Evolutionary conservation across 2,797 vertebrate genomes (phyloP), one percentile per base, ranked within the genome.

Genomic region (Tympanoctomys barrerae): DNA sequence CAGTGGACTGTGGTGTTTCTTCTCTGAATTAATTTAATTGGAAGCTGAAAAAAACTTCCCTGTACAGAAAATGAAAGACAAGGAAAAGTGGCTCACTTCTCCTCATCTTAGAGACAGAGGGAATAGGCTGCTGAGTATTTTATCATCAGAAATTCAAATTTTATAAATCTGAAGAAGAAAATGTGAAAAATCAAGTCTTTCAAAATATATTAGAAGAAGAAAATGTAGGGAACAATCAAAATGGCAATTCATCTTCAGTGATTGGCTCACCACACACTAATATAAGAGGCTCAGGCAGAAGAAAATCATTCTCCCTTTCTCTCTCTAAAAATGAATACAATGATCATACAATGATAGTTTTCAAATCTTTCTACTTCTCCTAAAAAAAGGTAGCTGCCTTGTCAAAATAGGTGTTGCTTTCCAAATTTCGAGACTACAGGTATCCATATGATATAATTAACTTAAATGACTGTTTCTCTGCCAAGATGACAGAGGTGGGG

Each of bases 401-500:
- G 89, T 97, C 94, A 97, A 98, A 98, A 98, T 85, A 97, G 90
- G 52, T 31, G 39, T 87, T 96, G 52, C 89, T 87, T 97, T 96
- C 59, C 73, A 98, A 97, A 98, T 96, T 98, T 97, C 22, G 80
- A 97, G 97, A 98, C 97, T 98, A 97, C 78, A 93, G 73, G 87
- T 91, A 90, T 98, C 97, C 95, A 81, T 64, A 80, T 94, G 96
- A 97, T 96, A 90, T 95, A 97, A 98, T 98, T 98, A 97, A 94
- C 93, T 97, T 94, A 96, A 98, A 98, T 96, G 93, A 97, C 66
- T 81, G 95, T 97, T 91, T 97, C 94, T 97, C 96, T 94, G 80
- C 96, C 93, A 91, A 13, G 46, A 98, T 97, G 97, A 98, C 93
- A 98, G 98, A 98, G 97, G 97, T 97, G 96, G 97, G 80, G 81